Evolutionary conservation across 1,140 invertebrate genomes (phyloP).

Genomic region (Lethrus apterus): DNA sequence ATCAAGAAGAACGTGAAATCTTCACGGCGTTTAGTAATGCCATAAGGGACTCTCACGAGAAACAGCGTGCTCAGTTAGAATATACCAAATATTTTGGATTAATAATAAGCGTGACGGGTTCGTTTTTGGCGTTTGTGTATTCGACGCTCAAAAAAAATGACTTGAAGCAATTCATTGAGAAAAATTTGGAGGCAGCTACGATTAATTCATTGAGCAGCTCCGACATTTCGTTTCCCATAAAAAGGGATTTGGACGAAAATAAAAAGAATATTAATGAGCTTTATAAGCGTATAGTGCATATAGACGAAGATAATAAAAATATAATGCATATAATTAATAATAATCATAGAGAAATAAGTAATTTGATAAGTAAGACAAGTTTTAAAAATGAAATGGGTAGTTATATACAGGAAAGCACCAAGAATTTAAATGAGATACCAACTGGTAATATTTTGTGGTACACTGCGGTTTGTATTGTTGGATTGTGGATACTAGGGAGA

Average conservation of each 20-base stretch:
- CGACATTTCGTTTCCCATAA: too few relatives aligned
- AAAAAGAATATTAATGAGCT: too few relatives aligned
- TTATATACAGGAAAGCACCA: too few relatives aligned
- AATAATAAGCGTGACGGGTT: conserved; percentile 59
- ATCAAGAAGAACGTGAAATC: conserved; percentile 52
- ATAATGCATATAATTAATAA: too few relatives aligned
- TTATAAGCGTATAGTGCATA: too few relatives aligned
- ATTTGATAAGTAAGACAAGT: too few relatives aligned
- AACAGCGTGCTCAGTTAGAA: conserved; percentile 60
- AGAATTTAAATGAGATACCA: conserved; percentile 8
- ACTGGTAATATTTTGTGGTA: conserved; percentile 5
- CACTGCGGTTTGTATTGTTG: not conserved
- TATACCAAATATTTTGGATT: conserved; percentile 68
- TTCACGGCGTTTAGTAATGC: conserved; percentile 57
- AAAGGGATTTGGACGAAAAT: too few relatives aligned
- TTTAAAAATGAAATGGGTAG: too few relatives aligned
- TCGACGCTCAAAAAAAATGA: conserved; percentile 33
- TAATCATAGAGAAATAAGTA: too few relatives aligned
- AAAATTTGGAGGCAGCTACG: conserved; percentile 22
- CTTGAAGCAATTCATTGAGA: conserved; percentile 34
- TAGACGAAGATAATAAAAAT: too few relatives aligned
- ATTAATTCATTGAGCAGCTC: too few relatives aligned
- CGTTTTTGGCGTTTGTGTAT: conserved; percentile 45
- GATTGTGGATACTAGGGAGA: too few relatives aligned
- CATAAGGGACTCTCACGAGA: conserved; percentile 61